Conservation (phyloP, 2,888 invertebrate species). For the Argyresthia albistria region DNA sequence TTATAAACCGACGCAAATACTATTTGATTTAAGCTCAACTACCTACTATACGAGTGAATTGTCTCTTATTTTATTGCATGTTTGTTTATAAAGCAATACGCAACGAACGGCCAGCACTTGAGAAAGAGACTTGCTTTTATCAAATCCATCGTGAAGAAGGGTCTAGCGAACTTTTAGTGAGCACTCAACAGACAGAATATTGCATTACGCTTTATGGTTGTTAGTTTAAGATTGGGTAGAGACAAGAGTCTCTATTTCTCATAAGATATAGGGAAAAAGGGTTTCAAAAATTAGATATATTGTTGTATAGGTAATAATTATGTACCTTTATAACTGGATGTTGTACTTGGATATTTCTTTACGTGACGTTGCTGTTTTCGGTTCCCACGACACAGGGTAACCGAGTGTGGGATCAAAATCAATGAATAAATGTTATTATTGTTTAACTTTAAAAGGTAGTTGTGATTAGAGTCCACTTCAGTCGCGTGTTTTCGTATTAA, state of each 20-base stretch:
- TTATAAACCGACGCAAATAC: slow-evolving; percentile 33
- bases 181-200: neutral
- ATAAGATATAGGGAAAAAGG: too few relatives aligned
- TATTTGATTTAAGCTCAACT: slow-evolving; percentile 30
- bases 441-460: neutral
- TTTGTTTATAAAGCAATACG: slow-evolving; percentile 6
- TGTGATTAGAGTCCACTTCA: neutral
- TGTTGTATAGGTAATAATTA: too few relatives aligned
- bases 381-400: too few relatives aligned
- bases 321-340: too few relatives aligned
- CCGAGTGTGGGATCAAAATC: too few relatives aligned
- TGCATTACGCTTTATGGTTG: neutral
- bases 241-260: too few relatives aligned
- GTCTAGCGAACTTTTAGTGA: neutral
- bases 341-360: too few relatives aligned
- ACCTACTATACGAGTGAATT: slow-evolving; percentile 20
- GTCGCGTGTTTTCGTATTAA: neutral
- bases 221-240: too few relatives aligned
- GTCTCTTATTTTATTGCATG: slow-evolving; percentile 12
- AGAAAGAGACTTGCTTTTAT: slow-evolving; percentile 2
- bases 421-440: too few relatives aligned
- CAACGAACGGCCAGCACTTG: neutral
- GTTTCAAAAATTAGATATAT: too few relatives aligned
- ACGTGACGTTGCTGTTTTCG: too few relatives aligned
- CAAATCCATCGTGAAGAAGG: slow-evolving; percentile 6